phyloP scores from a whole-genome alignment of 2,113 vertebrate species.

The Chrysemys picta region DNA sequence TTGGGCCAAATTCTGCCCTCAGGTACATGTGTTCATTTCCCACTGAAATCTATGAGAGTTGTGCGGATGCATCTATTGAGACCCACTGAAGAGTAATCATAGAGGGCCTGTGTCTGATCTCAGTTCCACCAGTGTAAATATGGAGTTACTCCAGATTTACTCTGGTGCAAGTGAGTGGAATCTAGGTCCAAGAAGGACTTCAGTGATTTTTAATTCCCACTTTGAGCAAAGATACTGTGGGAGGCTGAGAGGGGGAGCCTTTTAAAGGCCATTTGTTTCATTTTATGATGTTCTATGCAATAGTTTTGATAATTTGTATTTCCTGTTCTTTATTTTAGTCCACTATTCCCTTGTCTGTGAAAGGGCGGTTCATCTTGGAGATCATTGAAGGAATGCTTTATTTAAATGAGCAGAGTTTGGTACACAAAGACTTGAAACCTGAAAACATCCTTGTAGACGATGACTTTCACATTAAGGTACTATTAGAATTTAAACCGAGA shows the following conservation, averaged over 20 bases:
- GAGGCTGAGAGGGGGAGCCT: not conserved
- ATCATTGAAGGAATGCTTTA: slow-evolving; percentile 94
- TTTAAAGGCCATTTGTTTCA: not conserved
- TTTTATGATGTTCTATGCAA: not conserved
- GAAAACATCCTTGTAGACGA: slow-evolving; percentile 94
- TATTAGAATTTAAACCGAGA: not conserved
- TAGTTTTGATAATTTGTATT: not conserved
- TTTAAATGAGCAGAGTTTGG: slow-evolving; percentile 83
- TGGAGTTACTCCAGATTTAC: not conserved
- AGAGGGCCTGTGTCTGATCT: not conserved
- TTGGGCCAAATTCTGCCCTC: not conserved
- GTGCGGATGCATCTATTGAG: not conserved
- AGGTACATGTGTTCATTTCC: not conserved
- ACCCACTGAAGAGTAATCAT: not conserved
- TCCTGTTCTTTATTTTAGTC: slow-evolving; percentile 77
- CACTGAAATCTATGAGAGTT: not conserved
- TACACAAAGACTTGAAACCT: slow-evolving; percentile 97
- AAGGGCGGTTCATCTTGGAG: slow-evolving; percentile 90
- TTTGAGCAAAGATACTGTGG: not conserved
- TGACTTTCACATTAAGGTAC: slow-evolving; percentile 96
- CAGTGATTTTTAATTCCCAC: not conserved
- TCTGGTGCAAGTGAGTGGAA: not conserved
- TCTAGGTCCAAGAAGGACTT: not conserved
- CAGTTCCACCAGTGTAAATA: not conserved
- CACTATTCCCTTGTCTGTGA: slow-evolving; percentile 86